Evolutionary conservation across 1,140 invertebrate species (phyloP).

Genomic region (Drosophila hydei): DNA sequence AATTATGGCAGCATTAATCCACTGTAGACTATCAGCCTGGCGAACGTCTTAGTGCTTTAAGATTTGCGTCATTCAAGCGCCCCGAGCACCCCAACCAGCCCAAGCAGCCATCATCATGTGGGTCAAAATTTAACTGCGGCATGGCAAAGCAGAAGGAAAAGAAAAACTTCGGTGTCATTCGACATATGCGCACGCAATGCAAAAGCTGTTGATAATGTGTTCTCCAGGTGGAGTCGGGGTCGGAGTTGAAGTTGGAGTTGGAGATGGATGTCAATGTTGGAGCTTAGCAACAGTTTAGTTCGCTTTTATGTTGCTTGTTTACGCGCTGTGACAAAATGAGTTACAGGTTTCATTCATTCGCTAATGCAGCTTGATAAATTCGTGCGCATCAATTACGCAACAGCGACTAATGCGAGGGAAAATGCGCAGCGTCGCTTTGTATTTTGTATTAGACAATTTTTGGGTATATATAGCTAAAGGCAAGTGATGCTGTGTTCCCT

Average conservation of each 20-base stretch:
- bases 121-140: slow-evolving; percentile 52
- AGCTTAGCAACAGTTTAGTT: slow-evolving; percentile 78
- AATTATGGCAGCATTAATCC: slow-evolving; percentile 82
- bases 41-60: slow-evolving; percentile 75
- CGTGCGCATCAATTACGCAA: slow-evolving; percentile 75
- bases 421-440: too few species aligned
- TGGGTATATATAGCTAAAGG: too few species aligned
- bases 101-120: slow-evolving; percentile 20
- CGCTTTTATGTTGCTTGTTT: slow-evolving; percentile 58
- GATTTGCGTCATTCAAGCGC: slow-evolving; percentile 70
- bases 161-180: slow-evolving; percentile 56
- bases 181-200: slow-evolving; percentile 46
- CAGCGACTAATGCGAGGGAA: slow-evolving; percentile 23
- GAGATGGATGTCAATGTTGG: slow-evolving; percentile 25
- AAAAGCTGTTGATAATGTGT: slow-evolving; percentile 29
- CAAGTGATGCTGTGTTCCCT: slow-evolving; percentile 8
- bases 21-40: slow-evolving; percentile 71
- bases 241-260: background rate
- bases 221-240: slow-evolving; percentile 26
- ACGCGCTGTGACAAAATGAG: slow-evolving; percentile 76
- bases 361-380: slow-evolving; percentile 78
- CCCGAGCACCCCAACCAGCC: too few species aligned
- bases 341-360: slow-evolving; percentile 78
- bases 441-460: too few species aligned
- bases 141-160: background rate